Evolutionary conservation across 37 sponge, comb jelly and placozoan species (phyloP).

Genomic region (Spongilla lacustris): DNA sequence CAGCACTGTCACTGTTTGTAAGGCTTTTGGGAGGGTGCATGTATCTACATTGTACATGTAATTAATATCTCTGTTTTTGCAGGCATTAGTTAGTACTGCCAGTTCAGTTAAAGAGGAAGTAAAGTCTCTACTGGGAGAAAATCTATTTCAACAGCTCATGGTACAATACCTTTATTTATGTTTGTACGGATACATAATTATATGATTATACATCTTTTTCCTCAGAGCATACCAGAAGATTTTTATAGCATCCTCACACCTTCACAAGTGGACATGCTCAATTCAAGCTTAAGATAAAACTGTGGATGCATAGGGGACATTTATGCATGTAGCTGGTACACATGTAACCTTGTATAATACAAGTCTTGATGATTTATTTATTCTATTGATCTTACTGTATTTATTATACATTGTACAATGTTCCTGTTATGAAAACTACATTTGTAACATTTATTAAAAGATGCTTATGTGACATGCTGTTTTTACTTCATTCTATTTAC

Average conservation of each 20-base stretch:
- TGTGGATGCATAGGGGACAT: not conserved
- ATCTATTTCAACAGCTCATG: slow-evolving; percentile 34
- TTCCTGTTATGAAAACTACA: too few relatives aligned
- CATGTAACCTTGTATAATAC: too few relatives aligned
- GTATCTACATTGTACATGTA: slow-evolving; percentile 2
- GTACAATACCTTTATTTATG: too few relatives aligned
- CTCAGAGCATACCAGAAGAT: slow-evolving; percentile 41
- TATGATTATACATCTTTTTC: not conserved
- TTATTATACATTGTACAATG: too few relatives aligned
- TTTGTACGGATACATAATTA: not conserved
- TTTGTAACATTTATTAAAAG: too few relatives aligned
- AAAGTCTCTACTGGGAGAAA: slow-evolving; percentile 18
- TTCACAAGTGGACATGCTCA: slow-evolving; percentile 49
- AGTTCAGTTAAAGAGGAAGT: slow-evolving; percentile 21
- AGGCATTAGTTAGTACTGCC: slow-evolving; percentile 36
- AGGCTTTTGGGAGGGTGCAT: not conserved
- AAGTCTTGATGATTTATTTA: too few relatives aligned
- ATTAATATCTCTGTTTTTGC: not conserved
- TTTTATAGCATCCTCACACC: slow-evolving; percentile 37
- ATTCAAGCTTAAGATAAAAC: not conserved
- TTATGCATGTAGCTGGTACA: too few relatives aligned
- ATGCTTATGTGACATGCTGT: too few relatives aligned
- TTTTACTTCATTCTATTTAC: too few relatives aligned
- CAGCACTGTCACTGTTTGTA: slow-evolving; percentile 79
- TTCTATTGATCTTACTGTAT: too few relatives aligned